Base-by-base conservation (phyloP, 2,888 invertebrate species). In the Parasteatoda lunata region DNA sequence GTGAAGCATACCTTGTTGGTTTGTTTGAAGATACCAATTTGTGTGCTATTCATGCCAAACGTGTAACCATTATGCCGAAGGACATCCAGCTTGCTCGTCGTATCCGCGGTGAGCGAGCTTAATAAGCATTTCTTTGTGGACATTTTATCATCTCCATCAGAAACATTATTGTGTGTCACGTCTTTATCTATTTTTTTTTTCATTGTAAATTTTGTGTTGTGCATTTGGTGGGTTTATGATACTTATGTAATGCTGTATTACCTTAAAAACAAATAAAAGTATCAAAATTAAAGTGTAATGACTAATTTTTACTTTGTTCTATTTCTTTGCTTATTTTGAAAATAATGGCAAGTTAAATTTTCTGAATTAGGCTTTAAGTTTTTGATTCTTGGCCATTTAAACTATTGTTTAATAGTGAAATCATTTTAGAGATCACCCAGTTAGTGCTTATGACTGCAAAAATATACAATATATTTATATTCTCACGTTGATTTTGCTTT, bases 21-120 rank as follows among this genome's bases (percentile, higher is more conserved):
- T 77, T 87, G 51, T 87, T 87, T 73, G 86, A 87, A 87, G 86
- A 87, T 68, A 82, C 86, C 59, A 81, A 82, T 47, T 66, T 87
- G 64, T 87, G 86, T n/a, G 86, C 86, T 48, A 82, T 87, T 77
- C 86, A 87, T 49, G 86, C 81, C 51, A 87, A 87, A 49, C 66
- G 86, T 48, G 86, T 87, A 9, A 87, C 86, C 51, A 81, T 87
- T 48, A 87, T 87, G 86, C 81, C 86, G 68, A 87, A 87, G 49
- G 86, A 87, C 54, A 87, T 87, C 7, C 86, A 87, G 73, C 86
- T 87, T 11, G 86, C 86, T 11, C 73, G 86, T 45, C 81, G 86
- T 52, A 82, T 87, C 30, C 81, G 86, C 54, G 86, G 86, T 64
- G 85, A 86, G 71, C 65, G 85, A 72, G 85, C 85, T 71, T 86